Conservation (phyloP, 2,113 vertebrate species). For the Hypanus sabinus region DNA sequence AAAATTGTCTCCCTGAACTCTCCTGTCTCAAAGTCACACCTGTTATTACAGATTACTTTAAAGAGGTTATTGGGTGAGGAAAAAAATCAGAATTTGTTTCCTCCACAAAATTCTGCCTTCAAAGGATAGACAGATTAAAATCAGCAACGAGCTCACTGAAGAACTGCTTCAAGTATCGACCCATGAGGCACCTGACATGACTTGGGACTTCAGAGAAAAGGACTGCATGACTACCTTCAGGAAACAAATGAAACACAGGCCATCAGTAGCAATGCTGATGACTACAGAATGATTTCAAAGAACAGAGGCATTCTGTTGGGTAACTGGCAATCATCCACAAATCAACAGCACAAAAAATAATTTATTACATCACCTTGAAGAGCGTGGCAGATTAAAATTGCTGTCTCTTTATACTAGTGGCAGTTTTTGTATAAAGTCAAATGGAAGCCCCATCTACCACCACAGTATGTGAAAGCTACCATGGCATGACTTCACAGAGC, state of each 20-base stretch:
- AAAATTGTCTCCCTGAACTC: neutral
- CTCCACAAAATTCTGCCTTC: neutral
- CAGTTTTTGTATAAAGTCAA: too few relatives aligned
- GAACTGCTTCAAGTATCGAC: neutral
- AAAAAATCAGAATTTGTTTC: neutral
- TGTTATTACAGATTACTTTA: neutral
- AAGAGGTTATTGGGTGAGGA: neutral
- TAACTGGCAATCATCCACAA: too few relatives aligned
- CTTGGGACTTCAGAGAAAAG: neutral
- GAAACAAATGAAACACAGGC: neutral
- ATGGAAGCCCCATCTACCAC: too few relatives aligned
- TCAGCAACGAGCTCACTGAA: neutral
- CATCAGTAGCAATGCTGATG: neutral
- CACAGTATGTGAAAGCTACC: too few relatives aligned
- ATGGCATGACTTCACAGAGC: too few relatives aligned
- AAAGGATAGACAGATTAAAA: neutral
- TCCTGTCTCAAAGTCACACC: neutral
- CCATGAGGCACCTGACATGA: neutral
- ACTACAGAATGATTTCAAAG: too few relatives aligned
- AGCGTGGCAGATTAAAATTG: too few relatives aligned
- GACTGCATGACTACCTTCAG: neutral
- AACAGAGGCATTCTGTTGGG: too few relatives aligned
- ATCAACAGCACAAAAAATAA: too few relatives aligned
- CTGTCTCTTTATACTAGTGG: too few relatives aligned
- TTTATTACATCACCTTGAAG: too few relatives aligned